phyloP scores from a whole-genome alignment of 2,113 vertebrate genomes.

The Lampris incognitus region DNA sequence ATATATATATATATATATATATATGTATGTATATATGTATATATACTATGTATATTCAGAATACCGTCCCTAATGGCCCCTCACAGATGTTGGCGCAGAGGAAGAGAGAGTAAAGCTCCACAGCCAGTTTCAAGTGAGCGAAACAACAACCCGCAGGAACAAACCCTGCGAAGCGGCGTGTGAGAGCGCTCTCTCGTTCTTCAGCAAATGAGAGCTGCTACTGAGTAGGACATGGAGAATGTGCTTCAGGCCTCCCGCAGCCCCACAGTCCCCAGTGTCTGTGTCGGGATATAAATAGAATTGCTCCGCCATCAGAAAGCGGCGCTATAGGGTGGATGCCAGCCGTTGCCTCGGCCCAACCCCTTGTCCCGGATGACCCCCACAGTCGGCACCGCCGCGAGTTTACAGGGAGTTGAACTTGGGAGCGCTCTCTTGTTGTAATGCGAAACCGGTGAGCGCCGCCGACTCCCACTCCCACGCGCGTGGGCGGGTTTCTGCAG shows the following conservation, averaged over 20 bases:
- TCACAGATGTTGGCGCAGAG: no score
- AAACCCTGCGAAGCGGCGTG: neutral
- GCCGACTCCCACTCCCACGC: neutral
- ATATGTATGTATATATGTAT: no score
- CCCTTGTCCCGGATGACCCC: conserved; percentile 51
- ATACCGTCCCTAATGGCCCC: no score
- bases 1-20: no score
- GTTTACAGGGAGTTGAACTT: conserved; percentile 1
- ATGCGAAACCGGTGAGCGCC: conserved; percentile 39
- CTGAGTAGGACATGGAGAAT: conserved; percentile 46
- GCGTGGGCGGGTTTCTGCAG: neutral
- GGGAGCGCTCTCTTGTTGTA: conserved; percentile 24
- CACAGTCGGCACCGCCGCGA: no score
- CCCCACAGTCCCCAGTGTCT: conserved; percentile 54
- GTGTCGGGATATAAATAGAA: conserved; percentile 72
- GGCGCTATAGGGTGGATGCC: conserved; percentile 55
- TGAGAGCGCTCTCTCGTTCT: conserved; percentile 31
- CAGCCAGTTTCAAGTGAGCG: neutral
- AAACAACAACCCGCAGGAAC: neutral
- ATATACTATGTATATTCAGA: no score
- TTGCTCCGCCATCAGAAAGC: conserved; percentile 60
- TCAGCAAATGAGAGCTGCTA: conserved; percentile 43
- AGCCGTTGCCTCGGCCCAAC: conserved; percentile 21
- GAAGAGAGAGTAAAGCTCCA: no score
- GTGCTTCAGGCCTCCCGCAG: conserved; percentile 65